Conservation (phyloP, 1,140 invertebrate genomes). For the Charaxes varanes region DNA sequence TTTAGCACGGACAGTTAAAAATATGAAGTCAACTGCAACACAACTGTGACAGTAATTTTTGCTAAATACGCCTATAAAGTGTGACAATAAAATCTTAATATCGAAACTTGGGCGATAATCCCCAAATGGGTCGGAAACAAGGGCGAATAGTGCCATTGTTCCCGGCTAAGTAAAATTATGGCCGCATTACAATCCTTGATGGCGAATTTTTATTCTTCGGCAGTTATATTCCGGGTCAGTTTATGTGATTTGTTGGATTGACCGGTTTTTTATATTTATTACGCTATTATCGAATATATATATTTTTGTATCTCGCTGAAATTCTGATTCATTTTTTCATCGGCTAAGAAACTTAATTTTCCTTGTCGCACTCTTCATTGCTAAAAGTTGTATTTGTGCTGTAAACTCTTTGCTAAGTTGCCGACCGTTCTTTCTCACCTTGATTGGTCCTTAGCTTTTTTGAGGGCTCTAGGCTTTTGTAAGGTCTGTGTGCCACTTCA, state of each 20-base stretch:
- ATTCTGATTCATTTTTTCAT: too few species aligned
- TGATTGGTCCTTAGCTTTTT: too few species aligned
- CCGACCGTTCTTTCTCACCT: too few species aligned
- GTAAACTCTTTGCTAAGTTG: too few species aligned
- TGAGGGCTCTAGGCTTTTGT: too few species aligned
- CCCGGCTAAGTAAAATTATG: constrained; percentile 30
- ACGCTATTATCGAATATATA: not conserved
- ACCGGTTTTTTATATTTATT: constrained; percentile 7
- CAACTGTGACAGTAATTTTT: constrained; percentile 36
- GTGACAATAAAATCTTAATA: constrained; percentile 42
- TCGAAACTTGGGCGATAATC: constrained; percentile 37
- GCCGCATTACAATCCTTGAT: constrained; percentile 30
- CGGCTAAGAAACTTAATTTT: too few species aligned
- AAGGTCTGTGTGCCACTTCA: too few species aligned
- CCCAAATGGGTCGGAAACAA: constrained; percentile 29
- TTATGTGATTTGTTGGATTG: constrained; percentile 19
- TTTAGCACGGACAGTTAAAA: not conserved
- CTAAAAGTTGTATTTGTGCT: too few species aligned
- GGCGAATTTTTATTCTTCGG: constrained; percentile 28
- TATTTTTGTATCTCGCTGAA: too few species aligned
- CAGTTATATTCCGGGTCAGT: constrained; percentile 12
- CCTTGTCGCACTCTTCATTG: too few species aligned
- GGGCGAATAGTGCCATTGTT: constrained; percentile 28
- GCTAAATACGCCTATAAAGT: constrained; percentile 39
- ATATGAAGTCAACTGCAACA: constrained; percentile 9